These are phyloP conservation scores for Lepisosteus osseus DNA, from an alignment of 2,113 vertebrate genomes.

Conservation along the genomic window DNA sequence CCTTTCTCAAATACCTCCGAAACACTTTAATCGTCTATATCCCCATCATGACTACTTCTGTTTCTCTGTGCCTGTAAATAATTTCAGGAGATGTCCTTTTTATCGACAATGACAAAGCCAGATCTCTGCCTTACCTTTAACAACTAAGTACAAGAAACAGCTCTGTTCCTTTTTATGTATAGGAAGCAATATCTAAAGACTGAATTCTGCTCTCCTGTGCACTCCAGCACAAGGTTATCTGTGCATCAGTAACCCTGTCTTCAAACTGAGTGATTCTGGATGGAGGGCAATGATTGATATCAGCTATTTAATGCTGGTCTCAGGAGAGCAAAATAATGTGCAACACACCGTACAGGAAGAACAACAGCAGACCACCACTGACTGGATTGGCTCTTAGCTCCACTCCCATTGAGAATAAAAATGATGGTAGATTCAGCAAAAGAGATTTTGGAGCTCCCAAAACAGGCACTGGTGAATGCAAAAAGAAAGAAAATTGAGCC, in stretches of 20 bases:
- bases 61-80: too few relatives aligned
- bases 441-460: too few relatives aligned
- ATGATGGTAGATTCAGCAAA: not conserved
- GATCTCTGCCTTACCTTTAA: too few relatives aligned
- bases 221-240: slow-evolving; percentile 9
- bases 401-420: not conserved
- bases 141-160: too few relatives aligned
- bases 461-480: too few relatives aligned
- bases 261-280: slow-evolving; percentile 1
- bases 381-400: not conserved
- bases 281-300: slow-evolving; percentile 7
- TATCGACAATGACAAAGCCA: too few relatives aligned
- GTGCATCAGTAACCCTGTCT: slow-evolving; percentile 9
- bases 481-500: too few relatives aligned
- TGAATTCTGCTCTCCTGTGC: not conserved
- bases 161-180: not conserved
- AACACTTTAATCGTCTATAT: too few relatives aligned
- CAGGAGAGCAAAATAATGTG: not conserved
- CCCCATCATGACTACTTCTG: too few relatives aligned
- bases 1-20: too few relatives aligned
- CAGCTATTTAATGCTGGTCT: slow-evolving; percentile 3
- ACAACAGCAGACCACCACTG: not conserved
- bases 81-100: too few relatives aligned
- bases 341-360: not conserved
- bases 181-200: slow-evolving; percentile 4